Percentiles rank a stretch among this genome's conserved stretches.
phyloP scores from a whole-genome alignment of 2,888 invertebrate genomes.

The Lasioglossum calceatum region DNA sequence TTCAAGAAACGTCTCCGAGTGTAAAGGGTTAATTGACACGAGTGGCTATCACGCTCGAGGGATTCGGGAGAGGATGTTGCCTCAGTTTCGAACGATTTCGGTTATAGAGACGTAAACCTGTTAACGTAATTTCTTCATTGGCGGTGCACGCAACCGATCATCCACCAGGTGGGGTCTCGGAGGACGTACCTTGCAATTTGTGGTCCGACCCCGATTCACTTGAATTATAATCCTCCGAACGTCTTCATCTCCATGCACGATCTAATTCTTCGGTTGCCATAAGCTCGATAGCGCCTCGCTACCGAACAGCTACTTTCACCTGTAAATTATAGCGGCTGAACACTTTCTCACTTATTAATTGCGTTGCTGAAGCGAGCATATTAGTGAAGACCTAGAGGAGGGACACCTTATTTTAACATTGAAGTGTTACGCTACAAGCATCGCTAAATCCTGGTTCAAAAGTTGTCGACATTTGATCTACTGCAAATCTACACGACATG shows the following conservation, averaged over 20 bases:
- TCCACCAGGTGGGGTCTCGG: no score
- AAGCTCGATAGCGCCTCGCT: neutral
- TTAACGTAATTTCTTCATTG: constrained; percentile 55
- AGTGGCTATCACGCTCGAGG: constrained; percentile 31
- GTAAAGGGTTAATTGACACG: constrained; percentile 55
- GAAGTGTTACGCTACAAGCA: neutral
- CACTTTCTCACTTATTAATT: neutral
- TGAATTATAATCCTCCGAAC: constrained; percentile 20
- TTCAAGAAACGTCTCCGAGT: no score
- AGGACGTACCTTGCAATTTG: neutral
- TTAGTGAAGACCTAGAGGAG: no score
- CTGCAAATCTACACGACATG: neutral
- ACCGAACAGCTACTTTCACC: neutral
- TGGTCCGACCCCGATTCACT: constrained; percentile 10
- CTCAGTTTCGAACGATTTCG: constrained; percentile 21
- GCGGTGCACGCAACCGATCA: constrained; percentile 37
- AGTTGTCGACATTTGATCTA: neutral
- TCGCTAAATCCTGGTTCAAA: neutral
- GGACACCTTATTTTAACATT: neutral
- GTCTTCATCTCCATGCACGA: neutral
- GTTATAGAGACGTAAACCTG: neutral
- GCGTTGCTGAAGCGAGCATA: neutral
- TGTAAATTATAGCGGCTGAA: neutral
- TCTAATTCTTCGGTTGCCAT: neutral
- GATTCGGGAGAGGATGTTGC: neutral